Evolutionary conservation across 2,888 invertebrate genomes (phyloP).

Genomic region (Cephonodes hylas): DNA sequence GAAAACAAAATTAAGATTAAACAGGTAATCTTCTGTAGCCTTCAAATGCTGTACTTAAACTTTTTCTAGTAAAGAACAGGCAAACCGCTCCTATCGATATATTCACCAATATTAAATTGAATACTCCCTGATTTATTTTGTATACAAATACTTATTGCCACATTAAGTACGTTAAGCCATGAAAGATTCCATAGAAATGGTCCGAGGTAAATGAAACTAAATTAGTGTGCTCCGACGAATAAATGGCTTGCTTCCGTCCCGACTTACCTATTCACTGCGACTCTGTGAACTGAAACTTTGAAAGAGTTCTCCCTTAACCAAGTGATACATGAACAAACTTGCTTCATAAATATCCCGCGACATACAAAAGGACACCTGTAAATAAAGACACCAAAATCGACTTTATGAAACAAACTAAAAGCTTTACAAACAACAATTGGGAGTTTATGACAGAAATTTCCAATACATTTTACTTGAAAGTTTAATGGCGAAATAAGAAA

Average conservation of each 20-base stretch:
- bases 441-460: not conserved
- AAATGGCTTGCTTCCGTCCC: slow-evolving; percentile 21
- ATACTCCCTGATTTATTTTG: too few species aligned
- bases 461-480: not conserved
- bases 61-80: too few species aligned
- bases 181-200: slow-evolving; percentile 29
- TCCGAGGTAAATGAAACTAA: slow-evolving; percentile 34
- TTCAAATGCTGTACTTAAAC: too few species aligned
- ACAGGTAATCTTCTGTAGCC: too few species aligned
- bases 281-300: not conserved
- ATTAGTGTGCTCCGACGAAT: slow-evolving; percentile 36
- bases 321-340: not conserved
- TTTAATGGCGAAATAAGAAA: not conserved
- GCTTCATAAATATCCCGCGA: not conserved
- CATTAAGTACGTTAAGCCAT: slow-evolving; percentile 14
- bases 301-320: not conserved
- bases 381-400: not conserved
- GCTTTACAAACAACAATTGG: not conserved
- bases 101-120: too few species aligned
- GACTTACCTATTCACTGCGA: not conserved
- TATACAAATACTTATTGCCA: too few species aligned
- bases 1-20: too few species aligned
- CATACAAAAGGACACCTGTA: not conserved
- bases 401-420: not conserved
- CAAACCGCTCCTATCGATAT: too few species aligned